Base-by-base conservation (phyloP, 2,113 vertebrate species). In the Nycticryphes semicollaris region DNA sequence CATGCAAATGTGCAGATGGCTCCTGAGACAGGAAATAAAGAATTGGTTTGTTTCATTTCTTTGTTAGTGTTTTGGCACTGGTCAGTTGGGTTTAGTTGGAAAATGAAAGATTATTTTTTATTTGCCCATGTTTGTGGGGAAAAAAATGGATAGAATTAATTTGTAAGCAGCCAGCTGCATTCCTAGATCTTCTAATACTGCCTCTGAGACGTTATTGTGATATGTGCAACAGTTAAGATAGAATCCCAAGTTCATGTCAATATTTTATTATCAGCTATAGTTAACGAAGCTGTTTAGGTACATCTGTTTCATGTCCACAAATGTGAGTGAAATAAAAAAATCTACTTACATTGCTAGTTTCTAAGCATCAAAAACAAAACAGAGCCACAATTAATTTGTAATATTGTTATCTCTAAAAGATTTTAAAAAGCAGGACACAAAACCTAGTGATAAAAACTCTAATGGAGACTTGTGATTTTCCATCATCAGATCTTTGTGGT, bases 231-330 rank as follows among this genome's bases (percentile, higher is more conserved):
- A 84, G 53, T 89, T 84, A 73, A 81, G 76, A 78, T 27, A 96
- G 66, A 87, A 92, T 87, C 91, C 86, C 73, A 79, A 87, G 53
- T 87, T 95, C 72, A 83, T 91, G 92, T 66, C 77, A 79, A 69
- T 94, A 82, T 89, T 87, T 93, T 95, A 89, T 93, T 70, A 91
- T 90, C 73, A 16, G 3, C 78, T 93, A 45, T 28, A 87, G 35
- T 94, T 94, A 96, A 94, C 89, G 84, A 89, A 90, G 56, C 45
- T 94, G n/a, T 84, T 93, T 76, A 94, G 63, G 74, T 95, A 51
- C 75, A 85, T 96, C 89, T 94, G 91, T 85, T 94, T 95, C 66
- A 85, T 91, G 63, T 95, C 89, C 51, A 50, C 78, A 91, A 63
- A 85, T 83, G 51, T 81, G 62, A 91, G 69, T 62, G 73, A 94